These are phyloP conservation scores for Aquatica leii DNA, from an alignment of 2,888 invertebrate species.

Conservation along the genomic window DNA sequence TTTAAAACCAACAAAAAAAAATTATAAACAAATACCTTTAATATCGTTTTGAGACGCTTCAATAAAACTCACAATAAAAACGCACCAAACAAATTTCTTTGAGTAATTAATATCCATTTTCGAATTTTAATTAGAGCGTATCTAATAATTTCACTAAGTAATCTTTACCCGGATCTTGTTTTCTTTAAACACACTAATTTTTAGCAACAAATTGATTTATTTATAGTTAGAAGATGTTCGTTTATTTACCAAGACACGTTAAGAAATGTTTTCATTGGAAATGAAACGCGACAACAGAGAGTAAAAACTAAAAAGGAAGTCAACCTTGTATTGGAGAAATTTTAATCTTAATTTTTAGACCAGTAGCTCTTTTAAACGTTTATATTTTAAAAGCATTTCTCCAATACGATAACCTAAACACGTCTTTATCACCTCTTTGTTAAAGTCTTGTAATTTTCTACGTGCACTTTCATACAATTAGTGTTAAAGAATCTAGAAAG, in stretches of 20 bases:
- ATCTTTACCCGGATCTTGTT: slow-evolving; percentile 35
- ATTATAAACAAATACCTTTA: slow-evolving; percentile 49
- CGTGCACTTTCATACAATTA: slow-evolving; percentile 48
- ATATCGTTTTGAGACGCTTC: slow-evolving; percentile 57
- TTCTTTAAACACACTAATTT: slow-evolving; percentile 40
- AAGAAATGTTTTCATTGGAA: slow-evolving; percentile 21
- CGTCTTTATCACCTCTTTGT: slow-evolving; percentile 20
- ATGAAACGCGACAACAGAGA: slow-evolving; percentile 38
- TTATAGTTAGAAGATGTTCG: neutral
- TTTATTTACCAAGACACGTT: neutral
- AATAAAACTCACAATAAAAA: slow-evolving; percentile 47
- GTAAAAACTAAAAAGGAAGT: slow-evolving; percentile 42
- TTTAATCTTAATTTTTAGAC: slow-evolving; percentile 56
- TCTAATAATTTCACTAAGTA: slow-evolving; percentile 14
- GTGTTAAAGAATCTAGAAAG: slow-evolving; percentile 36
- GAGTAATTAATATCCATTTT: slow-evolving; percentile 56
- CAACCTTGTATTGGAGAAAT: slow-evolving; percentile 54
- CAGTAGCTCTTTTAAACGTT: slow-evolving; percentile 46
- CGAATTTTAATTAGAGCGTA: slow-evolving; percentile 54
- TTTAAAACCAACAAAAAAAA: too few relatives aligned
- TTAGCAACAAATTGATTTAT: slow-evolving; percentile 20
- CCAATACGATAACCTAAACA: slow-evolving; percentile 32
- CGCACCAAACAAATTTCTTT: slow-evolving; percentile 53
- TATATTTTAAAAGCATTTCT: slow-evolving; percentile 47
- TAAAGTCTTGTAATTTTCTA: slow-evolving; percentile 23